Conservation (phyloP, 2,888 invertebrate species). For the Coleophora deauratella region DNA sequence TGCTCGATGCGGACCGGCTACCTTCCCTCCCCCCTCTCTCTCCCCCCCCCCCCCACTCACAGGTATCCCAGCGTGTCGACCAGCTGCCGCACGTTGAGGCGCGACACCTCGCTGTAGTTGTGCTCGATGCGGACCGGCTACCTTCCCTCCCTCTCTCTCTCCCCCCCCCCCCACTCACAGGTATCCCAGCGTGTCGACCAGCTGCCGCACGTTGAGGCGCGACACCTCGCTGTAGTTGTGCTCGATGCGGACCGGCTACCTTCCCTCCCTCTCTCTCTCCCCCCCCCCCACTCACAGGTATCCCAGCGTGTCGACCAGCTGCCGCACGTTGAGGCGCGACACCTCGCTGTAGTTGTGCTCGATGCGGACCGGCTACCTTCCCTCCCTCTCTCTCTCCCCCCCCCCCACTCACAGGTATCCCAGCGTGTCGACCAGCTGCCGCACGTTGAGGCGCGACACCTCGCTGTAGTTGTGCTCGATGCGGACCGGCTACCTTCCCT, state of each 20-base stretch:
- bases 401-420: conserved; percentile 38
- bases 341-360: conserved; percentile 57
- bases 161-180: no score
- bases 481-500: no score
- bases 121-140: conserved; percentile 52
- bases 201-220: conserved; percentile 53
- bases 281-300: conserved; percentile 29
- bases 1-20: conserved; percentile 52
- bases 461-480: conserved; percentile 55
- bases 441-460: conserved; percentile 54
- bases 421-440: conserved; percentile 58
- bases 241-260: conserved; percentile 46
- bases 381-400: no score
- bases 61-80: conserved; percentile 58
- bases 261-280: no score
- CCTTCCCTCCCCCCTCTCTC: no score
- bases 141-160: no score
- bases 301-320: conserved; percentile 59
- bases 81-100: conserved; percentile 57
- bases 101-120: conserved; percentile 50
- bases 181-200: conserved; percentile 61
- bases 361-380: conserved; percentile 39
- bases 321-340: conserved; percentile 56
- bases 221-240: conserved; percentile 57
- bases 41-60: no score